Percentiles rank a stretch among this genome's conserved stretches.
Conservation (phyloP, 2,888 invertebrate species). For the Zelleria hepariella region DNA sequence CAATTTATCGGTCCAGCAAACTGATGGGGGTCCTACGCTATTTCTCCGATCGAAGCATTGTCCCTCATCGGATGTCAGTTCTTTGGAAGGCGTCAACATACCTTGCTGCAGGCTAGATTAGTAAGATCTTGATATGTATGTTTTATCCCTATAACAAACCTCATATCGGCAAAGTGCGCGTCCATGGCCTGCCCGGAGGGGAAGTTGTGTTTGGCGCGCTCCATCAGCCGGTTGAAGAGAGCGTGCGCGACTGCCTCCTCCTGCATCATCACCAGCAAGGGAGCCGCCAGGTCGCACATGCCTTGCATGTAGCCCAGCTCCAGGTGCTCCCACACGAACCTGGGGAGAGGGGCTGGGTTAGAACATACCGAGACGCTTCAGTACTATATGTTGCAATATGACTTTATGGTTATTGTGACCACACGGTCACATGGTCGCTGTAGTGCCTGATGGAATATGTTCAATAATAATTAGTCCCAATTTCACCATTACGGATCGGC, state of each 20-base stretch:
- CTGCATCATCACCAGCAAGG: conserved; percentile 90
- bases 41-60: no score
- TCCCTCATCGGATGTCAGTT: no score
- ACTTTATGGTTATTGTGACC: no score
- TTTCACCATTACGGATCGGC: no score
- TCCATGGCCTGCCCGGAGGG: conserved; percentile 96
- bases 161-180: conserved; percentile 95
- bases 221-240: conserved; percentile 93
- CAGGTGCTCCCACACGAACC: conserved; percentile 97
- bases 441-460: background rate
- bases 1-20: no score
- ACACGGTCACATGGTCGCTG: no score
- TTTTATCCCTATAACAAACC: conserved; percentile 62
- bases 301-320: conserved; percentile 97
- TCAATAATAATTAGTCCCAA: background rate
- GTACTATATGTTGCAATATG: background rate
- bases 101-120: no score
- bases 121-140: no score
- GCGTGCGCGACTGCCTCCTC: conserved; percentile 94
- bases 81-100: no score
- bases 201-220: conserved; percentile 91
- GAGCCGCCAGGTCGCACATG: conserved; percentile 97
- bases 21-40: no score
- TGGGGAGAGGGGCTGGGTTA: conserved; percentile 27
- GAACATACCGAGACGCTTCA: background rate